Base-by-base conservation (phyloP, 2,888 invertebrate genomes). In the Diloba caeruleocephala region DNA sequence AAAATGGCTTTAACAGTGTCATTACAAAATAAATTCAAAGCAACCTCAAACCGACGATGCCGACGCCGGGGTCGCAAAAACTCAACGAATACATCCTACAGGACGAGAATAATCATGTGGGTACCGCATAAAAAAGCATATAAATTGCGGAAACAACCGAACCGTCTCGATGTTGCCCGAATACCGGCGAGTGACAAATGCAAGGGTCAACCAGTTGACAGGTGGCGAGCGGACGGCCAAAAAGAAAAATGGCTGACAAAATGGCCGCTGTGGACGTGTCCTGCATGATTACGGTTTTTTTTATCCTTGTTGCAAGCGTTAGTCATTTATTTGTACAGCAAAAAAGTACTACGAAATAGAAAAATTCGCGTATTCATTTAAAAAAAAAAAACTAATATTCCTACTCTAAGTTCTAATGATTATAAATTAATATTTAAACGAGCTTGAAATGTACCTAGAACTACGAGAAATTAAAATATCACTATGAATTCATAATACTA, bases 121-220 rank as follows among this genome's bases (percentile, higher is more conserved):
- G 37, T 48, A 25, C 45, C 50, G 28, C 41, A 56, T 38, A 64
- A 67, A 63, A 71, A 71, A 66, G 51, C 51, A 58, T 53, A 74
- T 73, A 74, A 67, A 71, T 69, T 60, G 56, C 59, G 66, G 26
- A 58, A 57, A 62, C 58, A 66, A 50, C 71, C 69, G 69, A 72
- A 51, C 39, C 52, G 52, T 57, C 52, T 48, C 78, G 77, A 73
- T 60, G 60, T 60, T 65, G 15, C 48, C 65, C 76, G 79, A 74
- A 71, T 67, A 73, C 69, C 58, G 57, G 59, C 76, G 64, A 62
- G 74, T 82, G 82, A 83, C 79, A 79, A 85, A 85, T 84, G 79
- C 73, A 69, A 71, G 81, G 84, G 83, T 80, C 78, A 77, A 70
- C 55, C 70, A 60, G 75, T 69, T 81, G 79, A 79, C 79, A 79